These are phyloP conservation scores for Stichopus horrens DNA, from an alignment of 53 echinoderm and acorn worm species.

Conservation along the genomic window DNA sequence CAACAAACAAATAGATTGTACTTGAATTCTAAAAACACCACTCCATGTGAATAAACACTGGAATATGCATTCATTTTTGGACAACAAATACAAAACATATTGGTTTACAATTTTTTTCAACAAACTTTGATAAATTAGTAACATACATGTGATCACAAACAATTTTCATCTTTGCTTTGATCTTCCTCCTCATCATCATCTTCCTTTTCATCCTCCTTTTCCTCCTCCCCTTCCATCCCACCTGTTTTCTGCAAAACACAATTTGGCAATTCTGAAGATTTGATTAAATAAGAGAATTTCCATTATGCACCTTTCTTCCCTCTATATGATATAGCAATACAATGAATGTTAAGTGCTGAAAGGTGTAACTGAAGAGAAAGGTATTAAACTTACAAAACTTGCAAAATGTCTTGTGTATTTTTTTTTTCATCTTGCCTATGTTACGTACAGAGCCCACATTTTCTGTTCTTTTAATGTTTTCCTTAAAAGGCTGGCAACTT, in stretches of 20 bases:
- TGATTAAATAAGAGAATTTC: background rate
- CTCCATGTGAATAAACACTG: too few relatives aligned
- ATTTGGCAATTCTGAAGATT: background rate
- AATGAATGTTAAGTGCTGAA: background rate
- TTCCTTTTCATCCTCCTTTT: background rate
- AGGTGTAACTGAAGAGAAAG: background rate
- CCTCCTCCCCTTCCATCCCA: background rate
- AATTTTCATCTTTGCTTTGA: background rate
- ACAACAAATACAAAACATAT: background rate
- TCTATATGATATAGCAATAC: background rate
- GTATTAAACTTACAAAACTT: background rate
- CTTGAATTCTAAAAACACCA: too few relatives aligned
- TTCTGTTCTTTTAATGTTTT: too few relatives aligned
- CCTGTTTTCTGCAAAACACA: background rate
- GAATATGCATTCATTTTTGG: too few relatives aligned
- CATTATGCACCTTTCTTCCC: background rate
- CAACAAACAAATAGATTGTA: too few relatives aligned
- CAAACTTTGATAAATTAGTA: too few relatives aligned
- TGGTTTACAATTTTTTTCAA: too few relatives aligned
- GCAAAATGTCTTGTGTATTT: too few relatives aligned
- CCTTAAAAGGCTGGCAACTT: too few relatives aligned
- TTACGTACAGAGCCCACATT: too few relatives aligned
- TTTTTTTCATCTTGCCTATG: too few relatives aligned
- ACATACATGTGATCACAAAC: too few relatives aligned
- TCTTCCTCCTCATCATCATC: background rate